Evolutionary conservation across 2,797 vertebrate species (phyloP).

Genomic region (Acropternis orthonyx): DNA sequence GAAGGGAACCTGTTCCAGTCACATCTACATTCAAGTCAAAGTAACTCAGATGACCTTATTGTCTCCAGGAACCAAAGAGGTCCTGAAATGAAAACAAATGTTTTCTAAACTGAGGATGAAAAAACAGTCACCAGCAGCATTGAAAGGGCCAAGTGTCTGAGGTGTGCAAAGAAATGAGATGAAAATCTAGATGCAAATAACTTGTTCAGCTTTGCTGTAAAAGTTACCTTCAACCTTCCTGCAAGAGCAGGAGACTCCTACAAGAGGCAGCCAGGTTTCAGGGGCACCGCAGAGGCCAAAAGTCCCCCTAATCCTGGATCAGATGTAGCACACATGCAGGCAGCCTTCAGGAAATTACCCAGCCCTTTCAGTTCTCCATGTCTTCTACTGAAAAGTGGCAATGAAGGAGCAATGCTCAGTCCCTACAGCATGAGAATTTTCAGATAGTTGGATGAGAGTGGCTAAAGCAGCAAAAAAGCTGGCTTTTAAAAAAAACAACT

Average conservation of each 20-base stretch:
- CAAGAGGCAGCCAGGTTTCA: neutral
- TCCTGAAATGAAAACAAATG: neutral
- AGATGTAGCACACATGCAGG: neutral
- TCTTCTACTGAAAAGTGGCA: neutral
- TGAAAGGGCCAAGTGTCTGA: neutral
- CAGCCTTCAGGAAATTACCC: neutral
- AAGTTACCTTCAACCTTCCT: neutral
- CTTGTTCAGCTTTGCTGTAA: neutral
- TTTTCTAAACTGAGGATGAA: neutral
- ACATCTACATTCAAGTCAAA: neutral
- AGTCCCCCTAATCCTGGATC: rapidly evolving
- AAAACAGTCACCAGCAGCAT: neutral
- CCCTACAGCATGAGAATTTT: rapidly evolving
- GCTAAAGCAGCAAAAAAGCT: neutral
- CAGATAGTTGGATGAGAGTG: neutral
- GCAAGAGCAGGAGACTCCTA: neutral
- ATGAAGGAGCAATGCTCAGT: rapidly evolving
- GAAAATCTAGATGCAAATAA: neutral
- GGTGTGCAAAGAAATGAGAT: neutral
- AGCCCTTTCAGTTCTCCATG: neutral
- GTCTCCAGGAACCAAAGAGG: neutral
- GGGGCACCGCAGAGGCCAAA: neutral
- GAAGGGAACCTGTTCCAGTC: neutral
- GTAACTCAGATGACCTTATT: neutral
- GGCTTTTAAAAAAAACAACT: neutral